Base-by-base conservation (phyloP, 2,888 invertebrate species). In the Eristalis arbustorum region DNA sequence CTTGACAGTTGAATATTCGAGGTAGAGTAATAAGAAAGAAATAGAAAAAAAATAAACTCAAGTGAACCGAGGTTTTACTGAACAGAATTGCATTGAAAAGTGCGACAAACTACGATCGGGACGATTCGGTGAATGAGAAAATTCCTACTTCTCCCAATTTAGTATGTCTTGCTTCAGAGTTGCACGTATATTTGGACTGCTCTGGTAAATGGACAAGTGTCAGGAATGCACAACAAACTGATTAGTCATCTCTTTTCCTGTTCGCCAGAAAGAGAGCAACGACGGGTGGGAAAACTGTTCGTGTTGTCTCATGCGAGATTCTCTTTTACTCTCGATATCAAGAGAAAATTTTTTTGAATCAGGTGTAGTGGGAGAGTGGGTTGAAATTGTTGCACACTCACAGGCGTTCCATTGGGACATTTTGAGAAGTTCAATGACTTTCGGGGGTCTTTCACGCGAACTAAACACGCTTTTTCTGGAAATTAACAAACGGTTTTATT, bases 61-160 rank as follows among this genome's bases (percentile, higher is more conserved):
- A 22, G 62, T 69, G n/a, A n/a, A 63, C 25, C 49, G 40, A 79
- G 18, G 66, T 37, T 49, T 22, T 2, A 28, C 61, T 8, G 59
- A 6, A 59, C 25, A 57, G 73, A 63, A 37, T 57, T 71, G 3
- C 61, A 37, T 31, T 8, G 42, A 61, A 56, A 68, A 77, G 59
- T 66, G 76, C 77, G 34, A 81, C 74, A 49, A 69, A 74, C 57
- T 56, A 23, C 14, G 59, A 61, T 4, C 69, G 49, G 64, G 61
- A 18, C n/a, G 82, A 71, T 73, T 77, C 77, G 28, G 64, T 71
- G 62, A 78, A 82, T 40, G 77, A 77, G 64, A 81, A 73, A 67
- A 62, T 75, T 31, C n/a, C 11, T 71, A 68, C 5, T 49, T 18
- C 5, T 14, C n/a, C 37, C 40, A 49, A 40, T 34, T 61, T 67